Percentiles rank a stretch among this genome's conserved stretches.
phyloP scores from a whole-genome alignment of 2,888 invertebrate species.

The Zaprionus lineosus region DNA sequence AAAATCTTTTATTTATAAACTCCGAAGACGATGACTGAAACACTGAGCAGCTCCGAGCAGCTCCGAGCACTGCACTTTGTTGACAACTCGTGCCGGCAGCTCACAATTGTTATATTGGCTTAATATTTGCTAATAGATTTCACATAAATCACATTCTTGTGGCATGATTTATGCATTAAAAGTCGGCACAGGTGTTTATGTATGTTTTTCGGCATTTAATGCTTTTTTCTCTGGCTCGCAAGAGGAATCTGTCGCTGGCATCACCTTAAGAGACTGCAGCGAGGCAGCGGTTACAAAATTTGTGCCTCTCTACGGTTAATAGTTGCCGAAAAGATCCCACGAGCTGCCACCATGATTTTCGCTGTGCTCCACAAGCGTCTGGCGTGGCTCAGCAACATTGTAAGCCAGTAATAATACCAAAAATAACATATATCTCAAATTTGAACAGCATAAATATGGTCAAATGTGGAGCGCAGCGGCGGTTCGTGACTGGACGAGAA shows the following conservation, averaged over 20 bases:
- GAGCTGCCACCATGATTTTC: conserved; percentile 24
- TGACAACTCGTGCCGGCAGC: conserved; percentile 20
- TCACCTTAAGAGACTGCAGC: conserved; percentile 21
- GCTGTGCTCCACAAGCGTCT: conserved; percentile 25
- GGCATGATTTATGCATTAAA: conserved; percentile 65
- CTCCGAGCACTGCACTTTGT: conserved; percentile 39
- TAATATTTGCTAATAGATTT: conserved; percentile 70
- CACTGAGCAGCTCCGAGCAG: conserved; percentile 29
- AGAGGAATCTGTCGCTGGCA: conserved; percentile 19
- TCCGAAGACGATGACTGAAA: conserved; percentile 11
- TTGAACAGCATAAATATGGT: conserved; percentile 59
- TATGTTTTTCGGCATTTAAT: no score
- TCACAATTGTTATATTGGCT: conserved; percentile 65
- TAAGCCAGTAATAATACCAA: conserved; percentile 41
- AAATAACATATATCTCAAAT: conserved; percentile 34
- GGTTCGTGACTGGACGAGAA: conserved; percentile 48
- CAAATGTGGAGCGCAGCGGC: conserved; percentile 72
- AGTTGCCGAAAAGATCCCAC: conserved; percentile 44
- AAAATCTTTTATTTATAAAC: conserved; percentile 68
- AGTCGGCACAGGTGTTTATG: conserved; percentile 42
- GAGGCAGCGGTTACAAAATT: no score
- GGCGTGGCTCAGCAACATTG: conserved; percentile 39
- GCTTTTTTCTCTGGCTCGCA: conserved; percentile 9
- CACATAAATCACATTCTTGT: conserved; percentile 64
- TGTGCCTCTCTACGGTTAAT: conserved; percentile 37